Conservation (phyloP, 2,888 invertebrate genomes). For the Ariolimax columbianus region DNA sequence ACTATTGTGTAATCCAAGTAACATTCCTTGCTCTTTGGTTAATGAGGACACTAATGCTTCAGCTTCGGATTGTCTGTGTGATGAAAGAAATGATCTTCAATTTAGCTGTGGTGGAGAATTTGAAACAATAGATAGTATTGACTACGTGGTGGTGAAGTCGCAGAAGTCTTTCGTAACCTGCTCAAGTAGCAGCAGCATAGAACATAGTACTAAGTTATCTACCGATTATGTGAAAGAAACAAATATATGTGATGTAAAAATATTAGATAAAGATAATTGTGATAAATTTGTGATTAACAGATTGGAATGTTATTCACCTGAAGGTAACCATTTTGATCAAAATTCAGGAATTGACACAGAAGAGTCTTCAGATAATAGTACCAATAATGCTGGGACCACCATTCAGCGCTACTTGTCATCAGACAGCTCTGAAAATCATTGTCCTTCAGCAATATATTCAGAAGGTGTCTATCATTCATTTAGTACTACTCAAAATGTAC, state of each 20-base stretch:
- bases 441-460: not conserved
- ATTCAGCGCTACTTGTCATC: conserved; percentile 4
- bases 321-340: not conserved
- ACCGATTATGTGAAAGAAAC: not conserved
- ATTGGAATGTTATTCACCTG: not conserved
- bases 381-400: not conserved
- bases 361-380: not conserved
- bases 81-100: not conserved
- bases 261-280: not conserved
- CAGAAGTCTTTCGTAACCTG: not conserved
- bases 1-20: not conserved
- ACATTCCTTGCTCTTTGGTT: not conserved
- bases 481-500: not conserved
- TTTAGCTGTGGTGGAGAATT: not conserved
- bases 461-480: not conserved
- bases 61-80: not conserved
- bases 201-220: not conserved
- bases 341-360: not conserved
- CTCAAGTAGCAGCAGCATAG: not conserved
- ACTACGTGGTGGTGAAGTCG: not conserved
- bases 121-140: not conserved
- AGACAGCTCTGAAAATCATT: not conserved
- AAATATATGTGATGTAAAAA: not conserved
- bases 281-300: not conserved
- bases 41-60: not conserved